These are phyloP conservation scores for Zaprionus obscuricornis DNA, from an alignment of 2,888 invertebrate genomes.

Conservation along the genomic window DNA sequence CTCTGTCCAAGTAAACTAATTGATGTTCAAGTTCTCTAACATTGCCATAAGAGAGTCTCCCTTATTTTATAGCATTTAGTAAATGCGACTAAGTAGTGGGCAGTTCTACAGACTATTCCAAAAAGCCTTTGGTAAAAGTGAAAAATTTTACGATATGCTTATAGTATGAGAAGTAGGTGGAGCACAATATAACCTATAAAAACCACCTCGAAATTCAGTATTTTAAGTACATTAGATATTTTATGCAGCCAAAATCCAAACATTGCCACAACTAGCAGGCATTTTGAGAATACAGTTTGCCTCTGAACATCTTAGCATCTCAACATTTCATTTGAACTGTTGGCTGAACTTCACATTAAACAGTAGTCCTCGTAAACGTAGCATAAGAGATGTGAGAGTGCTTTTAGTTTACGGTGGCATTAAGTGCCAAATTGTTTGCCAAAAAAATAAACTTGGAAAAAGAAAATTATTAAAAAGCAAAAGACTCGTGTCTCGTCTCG, in stretches of 20 bases:
- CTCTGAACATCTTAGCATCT: no score
- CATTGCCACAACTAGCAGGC: conserved; percentile 22
- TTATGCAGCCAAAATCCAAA: no score
- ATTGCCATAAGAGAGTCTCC: not conserved
- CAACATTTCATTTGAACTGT: no score
- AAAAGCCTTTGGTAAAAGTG: conserved; percentile 41
- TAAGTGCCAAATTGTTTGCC: conserved; percentile 21
- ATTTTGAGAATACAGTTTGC: conserved; percentile 4
- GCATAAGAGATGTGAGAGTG: conserved; percentile 12
- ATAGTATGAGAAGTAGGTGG: conserved; percentile 35
- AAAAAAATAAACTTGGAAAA: not conserved
- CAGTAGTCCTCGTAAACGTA: conserved; percentile 10
- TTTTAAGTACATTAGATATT: conserved; percentile 39
- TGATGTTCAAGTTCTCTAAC: no score
- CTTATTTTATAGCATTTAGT: conserved; percentile 12
- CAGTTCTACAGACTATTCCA: conserved; percentile 9
- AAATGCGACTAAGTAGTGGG: conserved; percentile 45
- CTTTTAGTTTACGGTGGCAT: conserved; percentile 13
- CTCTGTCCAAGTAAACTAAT: conserved; percentile 11
- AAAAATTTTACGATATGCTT: conserved; percentile 55
- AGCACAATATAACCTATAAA: conserved; percentile 42
- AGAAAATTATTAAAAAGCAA: not conserved
- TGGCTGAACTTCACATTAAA: no score
- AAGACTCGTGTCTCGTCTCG: no score
- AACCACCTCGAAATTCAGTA: conserved; percentile 24